phyloP scores from a whole-genome alignment of 2,888 invertebrate genomes.

The Pseudeuparius sepicola region DNA sequence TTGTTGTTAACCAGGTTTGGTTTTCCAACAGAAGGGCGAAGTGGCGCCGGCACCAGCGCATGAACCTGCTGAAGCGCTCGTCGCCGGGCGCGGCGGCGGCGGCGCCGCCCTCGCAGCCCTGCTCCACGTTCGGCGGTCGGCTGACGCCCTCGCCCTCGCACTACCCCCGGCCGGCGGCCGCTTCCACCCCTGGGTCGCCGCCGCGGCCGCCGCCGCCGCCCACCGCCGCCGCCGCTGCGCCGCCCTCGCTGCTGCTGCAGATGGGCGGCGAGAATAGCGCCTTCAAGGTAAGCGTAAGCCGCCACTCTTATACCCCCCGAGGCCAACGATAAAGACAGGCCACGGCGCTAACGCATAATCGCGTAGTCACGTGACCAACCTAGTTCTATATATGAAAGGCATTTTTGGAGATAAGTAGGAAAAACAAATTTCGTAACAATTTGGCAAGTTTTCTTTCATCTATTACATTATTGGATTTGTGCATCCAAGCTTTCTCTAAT shows the following conservation, averaged over 20 bases:
- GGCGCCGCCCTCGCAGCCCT: conserved; percentile 32
- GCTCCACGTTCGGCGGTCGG: conserved; percentile 37
- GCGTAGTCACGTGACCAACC: no score
- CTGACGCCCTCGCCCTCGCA: conserved; percentile 48
- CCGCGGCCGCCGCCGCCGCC: conserved; percentile 43
- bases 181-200: conserved; percentile 58
- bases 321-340: no score
- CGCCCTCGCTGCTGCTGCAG: conserved; percentile 38
- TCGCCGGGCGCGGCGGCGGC: conserved; percentile 33
- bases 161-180: conserved; percentile 47
- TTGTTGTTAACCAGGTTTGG: conserved; percentile 93
- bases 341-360: no score
- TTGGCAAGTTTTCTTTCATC: no score
- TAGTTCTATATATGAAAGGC: no score
- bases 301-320: no score
- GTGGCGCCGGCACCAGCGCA: conserved; percentile 94
- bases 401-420: no score
- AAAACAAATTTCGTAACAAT: no score
- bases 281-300: no score
- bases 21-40: conserved; percentile 99
- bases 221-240: conserved; percentile 37
- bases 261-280: conserved; percentile 88
- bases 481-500: no score
- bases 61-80: conserved; percentile 82
- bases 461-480: no score